Conservation (phyloP, 2,113 vertebrate species). For the Brachyhypopomus occidentalis region DNA sequence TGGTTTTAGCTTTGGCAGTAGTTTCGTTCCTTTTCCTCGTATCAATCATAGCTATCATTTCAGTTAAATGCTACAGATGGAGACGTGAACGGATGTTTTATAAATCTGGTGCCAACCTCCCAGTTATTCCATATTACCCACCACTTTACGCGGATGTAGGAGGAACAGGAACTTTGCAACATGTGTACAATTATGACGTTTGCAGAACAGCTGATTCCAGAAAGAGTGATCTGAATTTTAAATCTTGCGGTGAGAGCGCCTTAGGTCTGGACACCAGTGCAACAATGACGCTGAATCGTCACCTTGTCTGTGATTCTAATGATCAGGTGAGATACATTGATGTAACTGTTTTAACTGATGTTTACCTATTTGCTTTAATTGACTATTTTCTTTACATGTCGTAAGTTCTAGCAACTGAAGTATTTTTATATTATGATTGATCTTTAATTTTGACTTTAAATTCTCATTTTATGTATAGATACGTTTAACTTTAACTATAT, state of each 20-base stretch:
- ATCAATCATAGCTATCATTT: too few species aligned
- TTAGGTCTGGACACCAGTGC: slow-evolving; percentile 66
- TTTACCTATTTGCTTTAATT: too few species aligned
- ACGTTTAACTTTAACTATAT: too few species aligned
- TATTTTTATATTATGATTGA: too few species aligned
- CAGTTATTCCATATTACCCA: slow-evolving; percentile 9
- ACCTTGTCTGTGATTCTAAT: slow-evolving; percentile 10
- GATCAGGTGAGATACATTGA: slow-evolving; percentile 4
- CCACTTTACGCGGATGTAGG: slow-evolving; percentile 22
- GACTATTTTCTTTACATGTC: too few species aligned
- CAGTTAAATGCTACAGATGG: slow-evolving; percentile 42
- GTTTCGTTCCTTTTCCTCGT: too few species aligned
- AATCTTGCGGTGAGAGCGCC: slow-evolving; percentile 28
- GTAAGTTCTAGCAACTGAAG: too few species aligned
- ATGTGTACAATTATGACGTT: slow-evolving; percentile 54
- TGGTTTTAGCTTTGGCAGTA: too few species aligned
- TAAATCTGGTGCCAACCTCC: not conserved
- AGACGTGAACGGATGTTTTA: slow-evolving; percentile 34
- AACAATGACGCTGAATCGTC: slow-evolving; percentile 55
- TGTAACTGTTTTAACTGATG: too few species aligned
- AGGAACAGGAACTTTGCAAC: slow-evolving; percentile 51
- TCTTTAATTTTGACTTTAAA: too few species aligned
- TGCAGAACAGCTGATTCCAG: slow-evolving; percentile 50
- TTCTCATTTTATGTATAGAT: too few species aligned
- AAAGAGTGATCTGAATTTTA: slow-evolving; percentile 45